These are phyloP conservation scores for Euplagia quadripunctaria DNA, from an alignment of 2,888 invertebrate genomes.

Conservation along the genomic window DNA sequence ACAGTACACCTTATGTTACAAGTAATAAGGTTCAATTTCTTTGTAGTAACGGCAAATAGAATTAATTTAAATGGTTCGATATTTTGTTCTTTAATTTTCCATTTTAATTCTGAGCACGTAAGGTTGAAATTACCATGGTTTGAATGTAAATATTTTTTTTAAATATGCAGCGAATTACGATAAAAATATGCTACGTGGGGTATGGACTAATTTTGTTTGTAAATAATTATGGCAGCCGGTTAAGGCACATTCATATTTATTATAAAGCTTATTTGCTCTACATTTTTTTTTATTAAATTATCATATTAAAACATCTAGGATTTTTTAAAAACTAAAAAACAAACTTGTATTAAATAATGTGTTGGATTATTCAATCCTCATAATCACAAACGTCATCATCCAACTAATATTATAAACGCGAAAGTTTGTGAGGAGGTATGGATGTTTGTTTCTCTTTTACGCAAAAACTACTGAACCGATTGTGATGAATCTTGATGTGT, in stretches of 20 bases:
- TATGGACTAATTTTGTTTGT: slow-evolving; percentile 39
- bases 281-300: too few species aligned
- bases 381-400: too few species aligned
- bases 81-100: background rate
- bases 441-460: too few species aligned
- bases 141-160: slow-evolving; percentile 17
- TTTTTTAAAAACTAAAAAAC: too few species aligned
- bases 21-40: background rate
- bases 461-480: too few species aligned
- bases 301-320: too few species aligned
- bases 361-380: too few species aligned
- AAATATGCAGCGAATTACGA: slow-evolving; percentile 17
- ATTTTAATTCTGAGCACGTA: background rate
- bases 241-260: slow-evolving; percentile 27
- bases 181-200: slow-evolving; percentile 32
- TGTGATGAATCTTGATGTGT: too few species aligned
- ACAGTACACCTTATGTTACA: background rate
- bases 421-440: too few species aligned
- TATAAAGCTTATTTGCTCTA: background rate
- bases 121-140: background rate
- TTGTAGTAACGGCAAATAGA: background rate
- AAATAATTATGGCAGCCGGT: slow-evolving; percentile 26
- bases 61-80: slow-evolving; percentile 4
- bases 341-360: too few species aligned
- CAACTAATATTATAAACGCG: too few species aligned